Conservation (phyloP, 2,113 vertebrate species). For the Archilochus colubris region DNA sequence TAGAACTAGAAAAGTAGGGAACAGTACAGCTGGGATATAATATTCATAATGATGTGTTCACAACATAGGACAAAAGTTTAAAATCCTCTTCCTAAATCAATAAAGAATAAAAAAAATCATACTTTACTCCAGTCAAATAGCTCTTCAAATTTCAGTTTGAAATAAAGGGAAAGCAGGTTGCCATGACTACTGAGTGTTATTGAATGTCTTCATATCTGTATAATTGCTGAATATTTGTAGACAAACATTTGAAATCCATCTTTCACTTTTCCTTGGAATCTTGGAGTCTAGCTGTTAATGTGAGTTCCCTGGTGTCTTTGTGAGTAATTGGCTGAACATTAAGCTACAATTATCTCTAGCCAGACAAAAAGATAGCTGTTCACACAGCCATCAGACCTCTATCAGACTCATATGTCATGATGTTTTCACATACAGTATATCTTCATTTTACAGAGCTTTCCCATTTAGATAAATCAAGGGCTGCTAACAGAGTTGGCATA, state of each 20-base stretch:
- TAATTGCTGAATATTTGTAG: slow-evolving; percentile 67
- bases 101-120: slow-evolving; percentile 2
- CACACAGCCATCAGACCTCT: background rate
- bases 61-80: background rate
- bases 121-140: slow-evolving; percentile 2
- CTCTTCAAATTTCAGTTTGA: slow-evolving; percentile 51
- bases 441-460: background rate
- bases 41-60: background rate
- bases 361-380: background rate
- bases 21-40: background rate
- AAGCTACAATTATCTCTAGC: background rate
- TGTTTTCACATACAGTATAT: background rate
- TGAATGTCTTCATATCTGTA: slow-evolving; percentile 23
- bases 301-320: slow-evolving; percentile 9
- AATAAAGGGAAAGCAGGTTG: slow-evolving; percentile 42
- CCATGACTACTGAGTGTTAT: slow-evolving; percentile 59
- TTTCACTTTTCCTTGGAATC: background rate
- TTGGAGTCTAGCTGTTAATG: slow-evolving; percentile 31
- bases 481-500: background rate
- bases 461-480: background rate
- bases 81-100: slow-evolving; percentile 26
- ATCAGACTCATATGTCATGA: background rate
- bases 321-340: slow-evolving; percentile 6
- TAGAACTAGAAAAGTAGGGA: background rate
- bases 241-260: slow-evolving; percentile 45